phyloP scores from a whole-genome alignment of 2,888 invertebrate genomes.

The Nysson spinosus region DNA sequence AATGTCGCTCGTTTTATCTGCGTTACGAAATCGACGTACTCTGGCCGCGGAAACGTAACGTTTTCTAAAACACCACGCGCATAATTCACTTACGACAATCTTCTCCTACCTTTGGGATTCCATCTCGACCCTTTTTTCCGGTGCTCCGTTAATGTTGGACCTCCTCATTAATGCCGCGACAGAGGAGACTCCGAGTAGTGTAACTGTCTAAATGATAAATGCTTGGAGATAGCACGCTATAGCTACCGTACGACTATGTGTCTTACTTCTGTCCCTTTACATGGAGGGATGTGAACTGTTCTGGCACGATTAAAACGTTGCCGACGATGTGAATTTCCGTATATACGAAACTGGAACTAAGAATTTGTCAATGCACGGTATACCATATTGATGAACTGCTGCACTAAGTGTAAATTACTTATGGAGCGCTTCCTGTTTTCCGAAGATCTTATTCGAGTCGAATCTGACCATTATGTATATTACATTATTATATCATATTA shows the following conservation, averaged over 20 bases:
- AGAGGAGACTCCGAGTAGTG: slow-evolving; percentile 49
- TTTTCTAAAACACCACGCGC: neutral
- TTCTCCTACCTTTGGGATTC: slow-evolving; percentile 4
- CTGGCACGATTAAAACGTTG: slow-evolving; percentile 38
- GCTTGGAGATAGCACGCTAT: slow-evolving; percentile 66
- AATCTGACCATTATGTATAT: no score
- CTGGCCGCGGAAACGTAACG: neutral
- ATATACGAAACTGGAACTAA: slow-evolving; percentile 12
- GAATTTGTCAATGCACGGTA: no score
- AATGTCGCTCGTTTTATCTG: slow-evolving; percentile 18
- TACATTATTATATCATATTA: no score
- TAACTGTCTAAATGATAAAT: slow-evolving; percentile 72
- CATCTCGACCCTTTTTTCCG: slow-evolving; percentile 2
- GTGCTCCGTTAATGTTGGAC: slow-evolving; percentile 33
- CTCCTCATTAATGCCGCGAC: slow-evolving; percentile 41
- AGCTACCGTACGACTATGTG: slow-evolving; percentile 67
- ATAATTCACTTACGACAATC: neutral
- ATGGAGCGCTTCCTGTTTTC: no score
- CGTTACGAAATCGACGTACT: neutral
- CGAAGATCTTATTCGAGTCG: no score
- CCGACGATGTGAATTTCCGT: slow-evolving; percentile 28
- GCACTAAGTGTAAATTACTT: no score
- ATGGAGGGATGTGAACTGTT: slow-evolving; percentile 45
- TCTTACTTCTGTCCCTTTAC: slow-evolving; percentile 70
- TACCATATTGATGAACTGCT: no score